Evolutionary conservation across 1,140 invertebrate genomes (phyloP).

Genomic region (Goniozus legneri): DNA sequence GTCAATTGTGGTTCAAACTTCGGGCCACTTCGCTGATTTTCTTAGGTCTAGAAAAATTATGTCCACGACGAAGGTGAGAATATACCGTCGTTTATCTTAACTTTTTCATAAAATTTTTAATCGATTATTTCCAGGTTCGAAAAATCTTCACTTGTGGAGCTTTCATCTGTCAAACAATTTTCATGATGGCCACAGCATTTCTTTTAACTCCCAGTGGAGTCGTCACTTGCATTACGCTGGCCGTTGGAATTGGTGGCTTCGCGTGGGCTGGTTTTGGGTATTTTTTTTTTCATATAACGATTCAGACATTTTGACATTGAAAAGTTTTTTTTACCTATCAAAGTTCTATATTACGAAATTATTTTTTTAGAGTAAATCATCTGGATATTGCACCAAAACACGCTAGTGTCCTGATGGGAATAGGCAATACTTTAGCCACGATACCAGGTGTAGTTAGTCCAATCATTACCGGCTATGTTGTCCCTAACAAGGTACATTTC

Average conservation of each 20-base stretch:
- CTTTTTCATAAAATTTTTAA: neutral
- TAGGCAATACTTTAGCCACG: slow-evolving; percentile 85
- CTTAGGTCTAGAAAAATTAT: slow-evolving; percentile 62
- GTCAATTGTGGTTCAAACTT: slow-evolving; percentile 73
- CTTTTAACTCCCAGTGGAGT: slow-evolving; percentile 62
- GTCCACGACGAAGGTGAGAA: slow-evolving; percentile 64
- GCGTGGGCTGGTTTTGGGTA: slow-evolving; percentile 85
- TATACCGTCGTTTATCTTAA: neutral
- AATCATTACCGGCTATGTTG: slow-evolving; percentile 72
- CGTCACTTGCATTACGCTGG: slow-evolving; percentile 74
- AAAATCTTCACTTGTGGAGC: slow-evolving; percentile 75
- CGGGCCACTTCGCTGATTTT: slow-evolving; percentile 79
- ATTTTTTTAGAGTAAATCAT: slow-evolving; percentile 73
- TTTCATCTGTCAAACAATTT: slow-evolving; percentile 77
- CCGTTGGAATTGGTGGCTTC: slow-evolving; percentile 84
- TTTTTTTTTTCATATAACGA: slow-evolving; percentile 10
- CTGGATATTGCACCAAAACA: slow-evolving; percentile 82
- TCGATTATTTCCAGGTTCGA: slow-evolving; percentile 52
- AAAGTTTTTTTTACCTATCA: slow-evolving; percentile 1
- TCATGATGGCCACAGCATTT: slow-evolving; percentile 77
- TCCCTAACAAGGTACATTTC: slow-evolving; percentile 63
- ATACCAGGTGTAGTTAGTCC: slow-evolving; percentile 85
- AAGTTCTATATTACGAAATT: slow-evolving; percentile 14
- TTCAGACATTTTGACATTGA: no score
- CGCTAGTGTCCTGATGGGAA: slow-evolving; percentile 79